Evolutionary conservation across 2,888 invertebrate genomes (phyloP).

Genomic region (Acanthosoma haemorrhoidale): DNA sequence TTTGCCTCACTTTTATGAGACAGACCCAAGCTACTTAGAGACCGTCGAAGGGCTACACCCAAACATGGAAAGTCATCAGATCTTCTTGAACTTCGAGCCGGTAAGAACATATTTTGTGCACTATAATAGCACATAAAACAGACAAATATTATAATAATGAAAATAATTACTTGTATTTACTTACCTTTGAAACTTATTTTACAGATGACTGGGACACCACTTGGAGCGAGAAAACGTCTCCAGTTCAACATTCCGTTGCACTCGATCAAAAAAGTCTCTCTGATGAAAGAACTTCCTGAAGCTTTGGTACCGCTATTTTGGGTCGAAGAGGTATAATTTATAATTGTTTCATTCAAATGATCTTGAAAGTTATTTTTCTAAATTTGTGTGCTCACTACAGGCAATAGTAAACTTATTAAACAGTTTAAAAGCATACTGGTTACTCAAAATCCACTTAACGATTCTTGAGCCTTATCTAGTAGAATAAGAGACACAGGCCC

Average conservation of each 20-base stretch:
- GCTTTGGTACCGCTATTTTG: conserved; percentile 69
- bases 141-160: too few relatives aligned
- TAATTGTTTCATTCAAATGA: too few relatives aligned
- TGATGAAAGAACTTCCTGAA: conserved; percentile 55
- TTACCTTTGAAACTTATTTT: conserved; percentile 41
- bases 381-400: background rate
- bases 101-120: conserved; percentile 48
- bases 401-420: too few relatives aligned
- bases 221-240: conserved; percentile 65
- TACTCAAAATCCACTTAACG: too few relatives aligned
- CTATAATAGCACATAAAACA: too few relatives aligned
- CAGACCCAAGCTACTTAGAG: conserved; percentile 50
- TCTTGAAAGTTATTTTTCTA: background rate
- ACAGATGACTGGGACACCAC: conserved; percentile 66
- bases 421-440: too few relatives aligned
- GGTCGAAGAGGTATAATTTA: conserved; percentile 78
- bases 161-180: too few relatives aligned
- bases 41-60: conserved; percentile 61
- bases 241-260: conserved; percentile 67
- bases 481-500: too few relatives aligned
- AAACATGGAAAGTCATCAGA: conserved; percentile 63
- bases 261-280: conserved; percentile 58
- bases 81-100: conserved; percentile 72
- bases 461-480: too few relatives aligned
- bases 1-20: conserved; percentile 69